Evolutionary conservation across 2,113 vertebrate species (phyloP).

Genomic region (Lophotis ruficrista): DNA sequence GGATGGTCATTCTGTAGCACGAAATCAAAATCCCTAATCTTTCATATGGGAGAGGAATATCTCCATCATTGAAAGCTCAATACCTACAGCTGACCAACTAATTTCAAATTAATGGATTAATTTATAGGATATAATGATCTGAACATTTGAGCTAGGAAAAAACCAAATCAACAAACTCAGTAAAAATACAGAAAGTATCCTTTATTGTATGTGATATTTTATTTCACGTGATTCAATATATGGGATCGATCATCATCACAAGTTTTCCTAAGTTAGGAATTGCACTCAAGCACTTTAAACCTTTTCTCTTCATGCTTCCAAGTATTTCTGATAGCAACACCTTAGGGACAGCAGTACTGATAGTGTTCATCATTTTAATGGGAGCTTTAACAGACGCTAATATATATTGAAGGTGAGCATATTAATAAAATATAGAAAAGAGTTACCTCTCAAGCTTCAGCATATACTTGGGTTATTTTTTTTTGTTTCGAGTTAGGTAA

Average conservation of each 20-base stretch:
- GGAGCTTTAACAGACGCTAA: neutral
- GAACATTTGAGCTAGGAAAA: neutral
- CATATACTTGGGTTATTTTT: neutral
- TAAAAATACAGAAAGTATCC: neutral
- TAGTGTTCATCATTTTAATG: neutral
- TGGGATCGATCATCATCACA: fast-evolving
- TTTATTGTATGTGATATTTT: neutral
- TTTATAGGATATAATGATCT: neutral
- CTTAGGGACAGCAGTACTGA: neutral
- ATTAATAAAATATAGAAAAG: neutral
- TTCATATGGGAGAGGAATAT: neutral
- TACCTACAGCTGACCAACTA: neutral
- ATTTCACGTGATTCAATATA: neutral
- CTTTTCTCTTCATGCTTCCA: neutral
- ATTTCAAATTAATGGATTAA: neutral
- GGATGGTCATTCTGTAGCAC: neutral
- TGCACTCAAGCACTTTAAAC: neutral
- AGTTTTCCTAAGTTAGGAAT: neutral
- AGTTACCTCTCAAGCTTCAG: neutral
- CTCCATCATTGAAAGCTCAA: neutral
- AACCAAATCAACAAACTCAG: neutral
- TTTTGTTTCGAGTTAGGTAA: neutral
- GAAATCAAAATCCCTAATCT: neutral
- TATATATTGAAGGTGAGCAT: neutral
- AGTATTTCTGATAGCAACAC: neutral